phyloP scores from a whole-genome alignment of 1,140 invertebrate species.

The Drosophila subpulchrella region DNA sequence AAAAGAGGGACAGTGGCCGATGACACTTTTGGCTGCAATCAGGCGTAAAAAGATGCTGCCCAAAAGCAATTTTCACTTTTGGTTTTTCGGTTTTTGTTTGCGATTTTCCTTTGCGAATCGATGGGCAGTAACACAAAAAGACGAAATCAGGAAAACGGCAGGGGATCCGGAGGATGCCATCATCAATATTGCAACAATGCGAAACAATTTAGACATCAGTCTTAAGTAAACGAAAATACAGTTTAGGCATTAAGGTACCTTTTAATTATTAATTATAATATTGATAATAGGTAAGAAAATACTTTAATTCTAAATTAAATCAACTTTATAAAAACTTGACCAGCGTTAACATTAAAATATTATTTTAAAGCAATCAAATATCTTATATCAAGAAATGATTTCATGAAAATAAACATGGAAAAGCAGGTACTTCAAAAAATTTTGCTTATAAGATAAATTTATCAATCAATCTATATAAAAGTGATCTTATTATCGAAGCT shows the following conservation, averaged over 20 bases:
- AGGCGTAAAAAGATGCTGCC: conserved; percentile 80
- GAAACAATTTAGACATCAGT: conserved; percentile 47
- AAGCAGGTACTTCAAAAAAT: too few species aligned
- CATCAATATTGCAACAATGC: conserved; percentile 83
- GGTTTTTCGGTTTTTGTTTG: conserved; percentile 57
- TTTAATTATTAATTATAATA: not conserved
- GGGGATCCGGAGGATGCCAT: conserved; percentile 33
- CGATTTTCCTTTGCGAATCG: conserved; percentile 38
- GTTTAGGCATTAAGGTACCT: not conserved
- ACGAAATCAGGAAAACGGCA: not conserved
- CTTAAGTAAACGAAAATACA: conserved; percentile 8
- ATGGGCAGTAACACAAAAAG: conserved; percentile 29
- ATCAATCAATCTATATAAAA: too few species aligned
- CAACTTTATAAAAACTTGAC: too few species aligned
- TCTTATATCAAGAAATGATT: too few species aligned
- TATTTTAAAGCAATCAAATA: too few species aligned
- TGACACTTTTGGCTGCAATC: conserved; percentile 70
- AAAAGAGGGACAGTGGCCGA: conserved; percentile 23
- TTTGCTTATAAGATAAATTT: too few species aligned
- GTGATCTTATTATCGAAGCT: too few species aligned
- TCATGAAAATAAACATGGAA: too few species aligned
- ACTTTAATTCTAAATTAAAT: too few species aligned
- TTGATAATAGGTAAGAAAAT: too few species aligned
- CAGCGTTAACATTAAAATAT: too few species aligned
- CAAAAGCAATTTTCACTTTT: conserved; percentile 77